phyloP scores from a whole-genome alignment of 2,113 vertebrate genomes.

The Mormoops blainvillei region DNA sequence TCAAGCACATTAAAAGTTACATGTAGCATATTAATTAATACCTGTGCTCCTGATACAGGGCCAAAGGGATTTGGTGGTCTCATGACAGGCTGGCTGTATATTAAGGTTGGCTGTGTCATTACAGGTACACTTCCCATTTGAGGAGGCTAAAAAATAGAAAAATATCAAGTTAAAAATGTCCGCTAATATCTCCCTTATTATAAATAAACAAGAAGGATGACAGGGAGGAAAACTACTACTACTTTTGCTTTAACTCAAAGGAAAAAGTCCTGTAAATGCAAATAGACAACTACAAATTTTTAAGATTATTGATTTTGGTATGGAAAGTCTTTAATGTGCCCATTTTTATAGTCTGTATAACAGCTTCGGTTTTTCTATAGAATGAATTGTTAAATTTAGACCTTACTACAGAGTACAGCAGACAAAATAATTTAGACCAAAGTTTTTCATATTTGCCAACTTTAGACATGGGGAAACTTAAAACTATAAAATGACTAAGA shows the following conservation, averaged over 20 bases:
- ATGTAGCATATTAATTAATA: conserved; percentile 68
- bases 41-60: conserved; percentile 92
- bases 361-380: neutral
- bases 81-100: conserved; percentile 95
- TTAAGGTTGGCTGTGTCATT: conserved; percentile 95
- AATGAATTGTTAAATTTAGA: conserved; percentile 12
- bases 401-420: neutral
- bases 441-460: neutral
- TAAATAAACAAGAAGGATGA: neutral
- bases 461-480: neutral
- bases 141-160: conserved; percentile 81
- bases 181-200: neutral
- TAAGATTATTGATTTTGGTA: neutral
- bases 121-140: conserved; percentile 92
- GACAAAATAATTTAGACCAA: neutral
- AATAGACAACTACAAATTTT: neutral
- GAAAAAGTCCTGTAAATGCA: neutral
- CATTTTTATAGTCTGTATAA: neutral
- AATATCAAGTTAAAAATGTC: conserved; percentile 57
- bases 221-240: neutral
- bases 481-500: neutral
- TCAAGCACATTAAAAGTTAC: neutral
- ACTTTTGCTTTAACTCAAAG: neutral
- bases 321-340: neutral
- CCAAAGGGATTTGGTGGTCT: conserved; percentile 95